phyloP scores from a whole-genome alignment of 2,888 invertebrate genomes.

The Acleris holmiana region DNA sequence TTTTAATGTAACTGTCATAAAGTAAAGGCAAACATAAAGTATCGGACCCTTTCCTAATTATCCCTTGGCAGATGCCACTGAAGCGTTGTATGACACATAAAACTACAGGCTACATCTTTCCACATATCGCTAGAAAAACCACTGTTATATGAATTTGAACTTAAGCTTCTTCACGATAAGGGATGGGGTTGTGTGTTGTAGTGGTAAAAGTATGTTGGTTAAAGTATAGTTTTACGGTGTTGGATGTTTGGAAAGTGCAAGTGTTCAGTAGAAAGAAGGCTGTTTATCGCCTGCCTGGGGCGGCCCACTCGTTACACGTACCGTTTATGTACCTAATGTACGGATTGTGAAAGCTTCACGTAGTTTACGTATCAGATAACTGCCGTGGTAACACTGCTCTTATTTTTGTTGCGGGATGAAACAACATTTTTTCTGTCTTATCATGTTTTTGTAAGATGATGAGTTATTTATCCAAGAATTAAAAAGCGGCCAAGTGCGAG shows the following conservation, averaged over 20 bases:
- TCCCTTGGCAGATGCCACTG: constrained; percentile 43
- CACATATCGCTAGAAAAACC: background rate
- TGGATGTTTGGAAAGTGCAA: constrained; percentile 50
- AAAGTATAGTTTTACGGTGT: constrained; percentile 43
- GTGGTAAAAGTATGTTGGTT: constrained; percentile 16
- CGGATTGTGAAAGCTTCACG: constrained; percentile 47
- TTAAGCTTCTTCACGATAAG: background rate
- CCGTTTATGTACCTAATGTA: constrained; percentile 40
- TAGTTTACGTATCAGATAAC: constrained; percentile 43
- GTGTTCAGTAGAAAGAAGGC: constrained; percentile 46
- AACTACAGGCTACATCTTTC: constrained; percentile 27
- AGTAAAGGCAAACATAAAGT: constrained; percentile 39
- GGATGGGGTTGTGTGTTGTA: background rate
- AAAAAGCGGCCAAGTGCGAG: no score
- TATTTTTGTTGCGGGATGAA: constrained; percentile 12
- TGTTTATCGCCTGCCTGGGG: constrained; percentile 48
- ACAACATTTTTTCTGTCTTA: constrained; percentile 3
- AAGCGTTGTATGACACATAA: constrained; percentile 44
- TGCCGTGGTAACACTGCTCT: constrained; percentile 22
- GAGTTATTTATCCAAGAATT: no score
- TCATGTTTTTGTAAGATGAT: no score
- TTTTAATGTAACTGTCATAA: constrained; percentile 34
- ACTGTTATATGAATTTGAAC: constrained; percentile 12
- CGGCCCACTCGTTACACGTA: constrained; percentile 43
- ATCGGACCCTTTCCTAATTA: constrained; percentile 44